Evolutionary conservation across 2,888 invertebrate species (phyloP), one percentile per base, ranked within the genome.

Genomic region (Meghimatium bilineatum): DNA sequence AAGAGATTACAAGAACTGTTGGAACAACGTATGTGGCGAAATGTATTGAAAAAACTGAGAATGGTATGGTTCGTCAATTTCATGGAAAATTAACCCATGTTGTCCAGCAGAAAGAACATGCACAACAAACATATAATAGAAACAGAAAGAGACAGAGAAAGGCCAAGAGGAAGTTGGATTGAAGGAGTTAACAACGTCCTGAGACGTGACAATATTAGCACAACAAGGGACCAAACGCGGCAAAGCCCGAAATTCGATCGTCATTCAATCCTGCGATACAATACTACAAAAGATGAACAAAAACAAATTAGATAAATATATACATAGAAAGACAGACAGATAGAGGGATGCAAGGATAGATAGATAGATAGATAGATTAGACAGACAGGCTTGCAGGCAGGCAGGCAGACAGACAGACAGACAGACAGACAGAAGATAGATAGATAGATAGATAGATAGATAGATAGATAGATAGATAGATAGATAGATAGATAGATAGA

Each of bases 381-480:
- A 66, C 32, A 38, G 78, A 66, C 14, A 44, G 66, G 38, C 17
- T 34, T 32, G n/a, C 23, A 29, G n/a, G 60, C 0, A 26, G 38
- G 44, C 5, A 34, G 12, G 17, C 14, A 36, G 60, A 77, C 29
- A 60, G 17, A 60, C 29, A 23, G 60, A 60, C 2, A 60, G 32
- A 77, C 10, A 32, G 34, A 77, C 3, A 60, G 34, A 60, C 29
- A 77, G 60, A 60, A 36, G n/a, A 66, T 23, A 78, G n/a, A 66
- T 12, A 77, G 32, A 77, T 17, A 77, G 32, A 77, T 14, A 77
- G 23, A 52, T 17, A 78, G 23, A 52, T 12, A 77, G 23, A 77
- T 3, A 77, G 29, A 56, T 38, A 32, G 26, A 63, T 6, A 63
- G 26, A 63, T 5, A 69, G 69, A 63, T 10, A 63, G 63, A 63